These are phyloP conservation scores for Apodemia duryi DNA, from an alignment of 2,888 invertebrate genomes.

Conservation along the genomic window DNA sequence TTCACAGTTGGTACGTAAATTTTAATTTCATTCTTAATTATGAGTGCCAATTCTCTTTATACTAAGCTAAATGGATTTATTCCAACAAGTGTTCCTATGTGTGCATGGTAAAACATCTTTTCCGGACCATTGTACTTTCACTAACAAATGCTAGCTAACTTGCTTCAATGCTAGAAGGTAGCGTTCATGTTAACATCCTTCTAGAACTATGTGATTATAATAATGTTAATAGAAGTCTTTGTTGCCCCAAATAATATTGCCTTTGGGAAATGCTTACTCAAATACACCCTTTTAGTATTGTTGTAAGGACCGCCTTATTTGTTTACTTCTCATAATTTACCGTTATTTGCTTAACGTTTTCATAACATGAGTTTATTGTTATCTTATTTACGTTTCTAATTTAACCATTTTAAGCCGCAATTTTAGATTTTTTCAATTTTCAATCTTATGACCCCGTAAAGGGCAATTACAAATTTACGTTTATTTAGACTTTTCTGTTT, in stretches of 20 bases:
- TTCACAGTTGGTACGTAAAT: conserved; percentile 72
- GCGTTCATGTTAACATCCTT: conserved; percentile 1
- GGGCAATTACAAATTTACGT: neutral
- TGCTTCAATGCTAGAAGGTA: conserved; percentile 9
- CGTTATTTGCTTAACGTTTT: conserved; percentile 21
- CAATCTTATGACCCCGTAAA: neutral
- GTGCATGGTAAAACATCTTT: conserved; percentile 42
- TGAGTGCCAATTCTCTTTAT: conserved; percentile 24
- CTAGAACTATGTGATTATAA: conserved; percentile 12
- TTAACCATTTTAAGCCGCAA: neutral
- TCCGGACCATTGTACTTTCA: conserved; percentile 24
- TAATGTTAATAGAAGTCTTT: conserved; percentile 4
- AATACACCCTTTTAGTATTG: neutral
- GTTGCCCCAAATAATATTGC: neutral
- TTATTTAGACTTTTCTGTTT: neutral
- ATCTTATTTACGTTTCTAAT: conserved; percentile 1
- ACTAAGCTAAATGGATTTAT: conserved; percentile 24
- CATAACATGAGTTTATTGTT: conserved; percentile 12
- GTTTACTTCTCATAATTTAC: conserved; percentile 5
- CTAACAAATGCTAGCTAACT: conserved; percentile 8
- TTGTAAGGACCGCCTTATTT: neutral
- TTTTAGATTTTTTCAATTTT: neutral
- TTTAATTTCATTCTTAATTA: conserved; percentile 40
- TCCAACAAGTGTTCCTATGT: conserved; percentile 29
- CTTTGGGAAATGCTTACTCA: conserved; percentile 19